Evolutionary conservation across 2,797 vertebrate genomes (phyloP), one percentile per base, ranked within the genome.

Genomic region (Hyperoplus immaculatus): DNA sequence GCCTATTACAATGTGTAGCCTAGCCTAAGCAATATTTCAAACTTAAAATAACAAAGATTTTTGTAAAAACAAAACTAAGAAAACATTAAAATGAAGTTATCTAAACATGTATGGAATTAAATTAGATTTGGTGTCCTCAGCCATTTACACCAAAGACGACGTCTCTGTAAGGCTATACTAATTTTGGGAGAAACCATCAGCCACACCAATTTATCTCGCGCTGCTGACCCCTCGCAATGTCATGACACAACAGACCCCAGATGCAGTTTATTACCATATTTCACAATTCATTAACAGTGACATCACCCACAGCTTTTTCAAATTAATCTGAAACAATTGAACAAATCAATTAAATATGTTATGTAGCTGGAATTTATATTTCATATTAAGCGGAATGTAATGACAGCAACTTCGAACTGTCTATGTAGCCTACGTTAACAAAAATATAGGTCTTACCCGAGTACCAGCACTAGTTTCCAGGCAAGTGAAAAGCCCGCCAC

Each of bases 381-480:
- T 6, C 8, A 5, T 6, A 21, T 10, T 47, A 29, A 13, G 42
- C 21, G 1, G 14, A 8, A 13, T 39, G 9, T 12, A n/a, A n/a
- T 11, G 4, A 45, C 2, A 67, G 39, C 65, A 65, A 53, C 49
- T 66, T 64, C 29, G 29, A 29, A 29, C 29, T 29, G 29, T 29
- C 29, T 29, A 29, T 29, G 29, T 29, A 29, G 29, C 29, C 29
- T 29, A 29, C 29, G 29, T 29, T 29, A 29, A 29, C 29, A 29
- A 29, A 29, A 12, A n/a, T 10, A 15, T 21, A 3, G 2, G 39
- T 42, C 76, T 83, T 68, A 92, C 91, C 88, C 82, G 66, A 87
- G 61, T 1, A 84, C 58, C 63, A 87, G 69, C 0, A 73, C 56
- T 1, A 92, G 70, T 43, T 57, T 77, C 74, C 84, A 87, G 49